A percentile compares a stretch with the other conserved stretches of the same genome.
These are phyloP conservation scores for Chionodraco myersi DNA, from an alignment of 2,113 vertebrate species.

Conservation along the genomic window DNA sequence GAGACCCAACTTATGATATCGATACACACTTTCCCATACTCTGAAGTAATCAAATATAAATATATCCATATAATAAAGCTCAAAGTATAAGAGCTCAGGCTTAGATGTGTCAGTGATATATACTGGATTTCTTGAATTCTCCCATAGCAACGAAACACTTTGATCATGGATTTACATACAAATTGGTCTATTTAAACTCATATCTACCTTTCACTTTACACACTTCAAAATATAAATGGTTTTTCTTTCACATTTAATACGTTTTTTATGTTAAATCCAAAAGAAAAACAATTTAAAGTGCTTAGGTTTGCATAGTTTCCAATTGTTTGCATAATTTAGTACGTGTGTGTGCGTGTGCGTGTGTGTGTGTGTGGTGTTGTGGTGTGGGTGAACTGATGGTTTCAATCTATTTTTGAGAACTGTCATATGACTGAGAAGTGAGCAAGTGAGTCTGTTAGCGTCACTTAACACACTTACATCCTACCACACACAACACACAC, in stretches of 20 bases:
- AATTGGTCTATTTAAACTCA: background rate
- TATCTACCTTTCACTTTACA: background rate
- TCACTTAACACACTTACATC: too few relatives aligned
- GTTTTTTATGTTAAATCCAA: background rate
- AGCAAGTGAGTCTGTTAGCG: too few relatives aligned
- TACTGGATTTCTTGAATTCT: background rate
- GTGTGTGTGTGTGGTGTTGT: conserved; percentile 19
- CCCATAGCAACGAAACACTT: background rate
- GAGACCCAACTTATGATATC: background rate
- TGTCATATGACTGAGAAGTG: conserved; percentile 74
- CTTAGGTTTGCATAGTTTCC: background rate
- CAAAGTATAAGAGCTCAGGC: background rate
- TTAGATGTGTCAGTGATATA: background rate
- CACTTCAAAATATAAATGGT: background rate
- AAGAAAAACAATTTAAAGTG: background rate
- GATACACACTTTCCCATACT: background rate
- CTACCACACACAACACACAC: too few relatives aligned
- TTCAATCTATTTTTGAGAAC: too few relatives aligned
- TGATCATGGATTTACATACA: background rate
- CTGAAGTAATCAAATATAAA: background rate
- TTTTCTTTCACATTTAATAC: background rate
- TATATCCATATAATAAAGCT: background rate
- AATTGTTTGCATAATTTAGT: background rate
- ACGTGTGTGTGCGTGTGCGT: too few relatives aligned
- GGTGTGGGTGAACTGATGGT: too few relatives aligned